Evolutionary conservation across 2,888 invertebrate species (phyloP), one percentile per base, ranked within the genome.

Genomic region (Podotricha telesiphe): DNA sequence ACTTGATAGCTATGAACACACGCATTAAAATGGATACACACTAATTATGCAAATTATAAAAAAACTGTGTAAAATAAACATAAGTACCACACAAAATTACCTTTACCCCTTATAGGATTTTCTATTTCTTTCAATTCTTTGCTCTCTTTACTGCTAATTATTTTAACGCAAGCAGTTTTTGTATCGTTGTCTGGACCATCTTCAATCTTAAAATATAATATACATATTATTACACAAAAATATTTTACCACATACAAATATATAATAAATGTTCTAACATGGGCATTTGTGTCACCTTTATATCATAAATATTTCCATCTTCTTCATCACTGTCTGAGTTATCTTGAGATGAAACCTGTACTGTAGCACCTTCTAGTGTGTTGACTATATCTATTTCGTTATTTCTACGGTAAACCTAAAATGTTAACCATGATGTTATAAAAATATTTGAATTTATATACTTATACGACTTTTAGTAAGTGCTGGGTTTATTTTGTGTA

Each of bases 1-100:
- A 66, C 22, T 50, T 7, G 56, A 69, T 69, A 89, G 91, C 91
- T 89, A 90, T 91, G 90, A 91, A 91, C 91, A 90, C 87, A 89
- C 87, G 80, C 84, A 82, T 70, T 72, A 70, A 34, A 34, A 28
- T 28, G n/a, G 8, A 53, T 28, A 28, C 28, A 10, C n/a, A 13
- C 53, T 67, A 63, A 76, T 77, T 58, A 59, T 59, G 73, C 68
- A 70, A 72, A 65, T 68, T 50, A 37, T 17, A 73, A 15, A 69
- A 51, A 67, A 47, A 74, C 61, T 34, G 20, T 56, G 19, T 34
- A 17, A 47, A 63, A 64, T 66, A 73, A 68, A 58, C 42, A 73
- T 13, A 47, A 69, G 0, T 34, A 69, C 28, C 8, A 53, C 56
- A 69, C 55, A 53, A 61, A 71, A 51, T 72, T 69, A 80, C 77